A percentile compares a stretch with the other conserved stretches of the same genome.
Evolutionary conservation across 2,113 vertebrate genomes (phyloP).

Genomic region (Athene cunicularia): DNA sequence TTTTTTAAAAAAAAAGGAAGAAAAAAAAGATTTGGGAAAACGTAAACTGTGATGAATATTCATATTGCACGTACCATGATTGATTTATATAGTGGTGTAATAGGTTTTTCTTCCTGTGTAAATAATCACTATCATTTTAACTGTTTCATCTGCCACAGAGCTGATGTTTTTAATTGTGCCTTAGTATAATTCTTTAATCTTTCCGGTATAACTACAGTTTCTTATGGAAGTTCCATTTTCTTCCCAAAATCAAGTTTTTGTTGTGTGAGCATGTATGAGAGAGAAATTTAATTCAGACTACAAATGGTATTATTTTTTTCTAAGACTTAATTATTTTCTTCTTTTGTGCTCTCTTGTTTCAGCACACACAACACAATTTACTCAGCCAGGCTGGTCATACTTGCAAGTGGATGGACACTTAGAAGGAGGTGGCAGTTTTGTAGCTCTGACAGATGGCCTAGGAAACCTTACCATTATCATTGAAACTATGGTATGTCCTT

Average conservation of each 20-base stretch:
- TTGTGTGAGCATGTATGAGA: neutral
- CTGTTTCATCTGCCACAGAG: neutral
- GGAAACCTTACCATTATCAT: slow-evolving; percentile 92
- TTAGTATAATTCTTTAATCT: neutral
- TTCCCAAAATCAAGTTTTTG: neutral
- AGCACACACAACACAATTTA: slow-evolving; percentile 97
- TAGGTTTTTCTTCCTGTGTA: neutral
- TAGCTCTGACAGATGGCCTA: slow-evolving; percentile 88
- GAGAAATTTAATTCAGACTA: neutral
- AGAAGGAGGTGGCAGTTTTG: slow-evolving; percentile 88
- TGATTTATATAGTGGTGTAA: neutral
- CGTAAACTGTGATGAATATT: neutral
- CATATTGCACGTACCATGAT: neutral
- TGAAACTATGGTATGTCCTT: slow-evolving; percentile 90
- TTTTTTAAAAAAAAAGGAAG: neutral
- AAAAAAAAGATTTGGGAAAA: neutral
- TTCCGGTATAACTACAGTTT: neutral
- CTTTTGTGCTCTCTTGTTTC: neutral
- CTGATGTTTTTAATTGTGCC: neutral
- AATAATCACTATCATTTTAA: neutral
- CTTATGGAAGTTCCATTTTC: neutral
- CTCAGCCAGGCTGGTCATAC: slow-evolving; percentile 92
- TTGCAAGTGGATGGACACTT: slow-evolving; percentile 91
- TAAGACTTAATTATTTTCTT: neutral
- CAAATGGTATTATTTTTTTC: neutral